phyloP scores from a whole-genome alignment of 2,797 vertebrate genomes.

The Acanthurus tractus region DNA sequence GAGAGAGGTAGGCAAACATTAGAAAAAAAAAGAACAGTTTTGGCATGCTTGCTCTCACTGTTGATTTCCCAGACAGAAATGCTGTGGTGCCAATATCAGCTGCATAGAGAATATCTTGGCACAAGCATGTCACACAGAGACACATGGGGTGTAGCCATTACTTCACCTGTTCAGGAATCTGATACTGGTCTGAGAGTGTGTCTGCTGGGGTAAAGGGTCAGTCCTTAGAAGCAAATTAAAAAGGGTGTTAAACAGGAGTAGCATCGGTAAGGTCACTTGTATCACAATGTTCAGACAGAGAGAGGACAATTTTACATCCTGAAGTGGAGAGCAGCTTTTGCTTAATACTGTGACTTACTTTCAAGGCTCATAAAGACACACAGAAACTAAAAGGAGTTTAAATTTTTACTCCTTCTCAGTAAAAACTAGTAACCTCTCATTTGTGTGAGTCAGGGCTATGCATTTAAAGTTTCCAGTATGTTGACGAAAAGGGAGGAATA shows the following conservation, averaged over 20 bases:
- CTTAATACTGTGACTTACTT: slow-evolving; percentile 14
- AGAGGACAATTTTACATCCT: not conserved
- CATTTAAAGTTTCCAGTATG: slow-evolving; percentile 39
- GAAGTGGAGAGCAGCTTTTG: slow-evolving; percentile 6
- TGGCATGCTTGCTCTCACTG: not conserved
- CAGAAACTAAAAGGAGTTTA: slow-evolving; percentile 14
- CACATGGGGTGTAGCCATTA: slow-evolving; percentile 18
- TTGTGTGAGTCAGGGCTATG: slow-evolving; percentile 11
- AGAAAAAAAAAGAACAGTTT: not conserved
- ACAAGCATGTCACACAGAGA: slow-evolving; percentile 13
- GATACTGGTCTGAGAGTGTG: slow-evolving; percentile 16
- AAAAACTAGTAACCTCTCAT: slow-evolving; percentile 22
- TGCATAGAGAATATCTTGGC: slow-evolving; percentile 21
- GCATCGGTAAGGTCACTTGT: slow-evolving; percentile 20
- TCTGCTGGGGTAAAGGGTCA: slow-evolving; percentile 31
- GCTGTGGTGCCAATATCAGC: not conserved
- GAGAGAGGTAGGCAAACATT: slow-evolving; percentile 90
- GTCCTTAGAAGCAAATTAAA: slow-evolving; percentile 48
- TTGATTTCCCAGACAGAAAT: not conserved
- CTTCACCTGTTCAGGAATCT: slow-evolving; percentile 28
- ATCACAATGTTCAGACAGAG: slow-evolving; percentile 1
- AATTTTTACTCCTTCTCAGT: slow-evolving; percentile 6
- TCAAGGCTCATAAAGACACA: not conserved
- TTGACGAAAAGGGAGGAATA: slow-evolving; percentile 48
- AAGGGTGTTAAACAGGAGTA: slow-evolving; percentile 33